phyloP scores from a whole-genome alignment of 2,888 invertebrate genomes.

The Chloromyia formosa region DNA sequence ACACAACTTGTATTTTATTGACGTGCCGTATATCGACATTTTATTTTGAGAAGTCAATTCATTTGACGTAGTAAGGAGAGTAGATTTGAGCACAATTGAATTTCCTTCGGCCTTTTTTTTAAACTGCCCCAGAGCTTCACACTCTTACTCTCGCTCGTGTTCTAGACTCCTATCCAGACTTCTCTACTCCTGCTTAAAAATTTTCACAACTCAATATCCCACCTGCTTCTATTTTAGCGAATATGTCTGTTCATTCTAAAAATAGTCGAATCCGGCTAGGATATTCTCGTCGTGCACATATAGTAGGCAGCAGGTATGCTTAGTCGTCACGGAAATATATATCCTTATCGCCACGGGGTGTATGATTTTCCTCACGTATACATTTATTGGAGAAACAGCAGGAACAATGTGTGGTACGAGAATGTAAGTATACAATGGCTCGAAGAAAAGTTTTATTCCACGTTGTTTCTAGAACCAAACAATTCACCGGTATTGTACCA shows the following conservation, averaged over 20 bases:
- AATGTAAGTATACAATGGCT: no score
- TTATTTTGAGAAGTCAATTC: conserved; percentile 30
- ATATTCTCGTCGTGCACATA: no score
- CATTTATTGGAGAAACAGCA: conserved; percentile 5
- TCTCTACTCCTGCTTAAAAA: no score
- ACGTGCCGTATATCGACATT: conserved; percentile 22
- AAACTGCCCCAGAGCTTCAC: background rate
- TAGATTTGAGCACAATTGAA: conserved; percentile 9
- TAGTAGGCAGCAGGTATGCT: background rate
- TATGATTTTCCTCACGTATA: conserved; percentile 26
- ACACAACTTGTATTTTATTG: conserved; percentile 30
- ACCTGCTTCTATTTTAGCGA: conserved; percentile 16
- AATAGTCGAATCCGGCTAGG: conserved; percentile 7
- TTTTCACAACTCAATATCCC: no score
- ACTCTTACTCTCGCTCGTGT: no score
- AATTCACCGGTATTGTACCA: no score
- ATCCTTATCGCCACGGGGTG: background rate
- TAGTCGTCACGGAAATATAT: conserved; percentile 14
- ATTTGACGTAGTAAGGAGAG: background rate
- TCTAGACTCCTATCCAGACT: no score
- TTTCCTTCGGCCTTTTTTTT: conserved; percentile 4
- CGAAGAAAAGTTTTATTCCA: no score
- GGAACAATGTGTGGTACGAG: background rate
- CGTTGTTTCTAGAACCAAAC: no score
- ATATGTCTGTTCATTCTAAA: background rate